Percentiles rank a stretch among this genome's conserved stretches.
Evolutionary conservation across 2,888 invertebrate genomes (phyloP).

Genomic region (Acleris literana): DNA sequence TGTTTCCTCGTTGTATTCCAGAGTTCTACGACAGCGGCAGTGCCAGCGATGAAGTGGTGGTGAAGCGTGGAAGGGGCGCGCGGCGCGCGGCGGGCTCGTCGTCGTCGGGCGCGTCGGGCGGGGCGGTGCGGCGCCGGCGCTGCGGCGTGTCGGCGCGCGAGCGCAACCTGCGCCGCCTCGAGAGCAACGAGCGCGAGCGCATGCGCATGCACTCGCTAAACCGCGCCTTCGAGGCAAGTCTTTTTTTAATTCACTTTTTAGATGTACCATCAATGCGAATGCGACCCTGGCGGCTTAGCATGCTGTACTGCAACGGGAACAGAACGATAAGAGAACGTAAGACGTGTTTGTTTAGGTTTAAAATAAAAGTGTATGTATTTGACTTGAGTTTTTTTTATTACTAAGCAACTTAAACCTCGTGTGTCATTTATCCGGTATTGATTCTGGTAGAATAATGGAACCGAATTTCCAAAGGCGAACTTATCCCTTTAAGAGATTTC

Average conservation of each 20-base stretch:
- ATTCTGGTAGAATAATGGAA: no score
- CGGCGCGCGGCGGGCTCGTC: slow-evolving; percentile 58
- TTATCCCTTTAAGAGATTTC: no score
- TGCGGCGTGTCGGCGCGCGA: slow-evolving; percentile 92
- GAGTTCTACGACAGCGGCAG: slow-evolving; percentile 74
- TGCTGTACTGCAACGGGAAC: no score
- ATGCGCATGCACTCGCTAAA: slow-evolving; percentile 97
- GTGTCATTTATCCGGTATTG: no score
- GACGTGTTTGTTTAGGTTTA: no score
- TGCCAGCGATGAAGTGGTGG: slow-evolving; percentile 66
- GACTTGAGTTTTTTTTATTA: no score
- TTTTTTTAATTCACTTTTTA: background rate
- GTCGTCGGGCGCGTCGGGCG: slow-evolving; percentile 60
- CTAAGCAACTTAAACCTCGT: no score
- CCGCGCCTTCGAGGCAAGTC: slow-evolving; percentile 92
- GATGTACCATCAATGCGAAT: no score
- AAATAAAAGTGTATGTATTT: no score
- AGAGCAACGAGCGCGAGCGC: slow-evolving; percentile 95
- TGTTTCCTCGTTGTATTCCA: slow-evolving; percentile 47
- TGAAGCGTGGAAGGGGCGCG: slow-evolving; percentile 58
- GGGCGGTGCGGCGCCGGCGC: slow-evolving; percentile 85
- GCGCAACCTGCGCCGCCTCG: slow-evolving; percentile 92
- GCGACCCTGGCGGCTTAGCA: no score
- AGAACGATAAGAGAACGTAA: no score
- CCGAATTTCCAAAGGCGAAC: no score